phyloP scores from a whole-genome alignment of 2,113 vertebrate species.

The Mungos mungo region DNA sequence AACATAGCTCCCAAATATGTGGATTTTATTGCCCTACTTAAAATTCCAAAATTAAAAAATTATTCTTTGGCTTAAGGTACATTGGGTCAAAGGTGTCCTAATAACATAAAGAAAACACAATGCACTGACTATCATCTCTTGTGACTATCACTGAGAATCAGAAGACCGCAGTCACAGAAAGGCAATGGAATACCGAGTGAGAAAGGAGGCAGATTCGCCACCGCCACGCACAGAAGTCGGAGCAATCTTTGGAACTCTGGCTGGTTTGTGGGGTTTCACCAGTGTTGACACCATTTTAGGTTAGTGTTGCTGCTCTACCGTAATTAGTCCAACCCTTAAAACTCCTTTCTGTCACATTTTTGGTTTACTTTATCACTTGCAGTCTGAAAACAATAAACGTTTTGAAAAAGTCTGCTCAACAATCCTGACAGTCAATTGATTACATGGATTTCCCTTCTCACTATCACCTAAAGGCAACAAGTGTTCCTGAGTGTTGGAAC shows the following conservation, averaged over 20 bases:
- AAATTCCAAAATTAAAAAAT: background rate
- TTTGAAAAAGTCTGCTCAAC: background rate
- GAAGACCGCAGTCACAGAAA: background rate
- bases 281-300: background rate
- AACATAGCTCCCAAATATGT: background rate
- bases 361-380: background rate
- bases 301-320: background rate
- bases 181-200: accelerated
- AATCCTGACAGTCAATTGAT: background rate
- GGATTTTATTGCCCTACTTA: background rate
- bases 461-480: too few species aligned
- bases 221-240: accelerated
- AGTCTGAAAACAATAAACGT: background rate
- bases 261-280: background rate
- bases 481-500: background rate
- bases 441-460: background rate
- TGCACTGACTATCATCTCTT: background rate
- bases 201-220: background rate
- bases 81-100: background rate
- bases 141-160: background rate
- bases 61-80: constrained; percentile 23
- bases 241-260: background rate
- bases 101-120: background rate
- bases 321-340: background rate
- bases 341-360: background rate